Base-by-base conservation (phyloP, 2,888 invertebrate species). In the Xiphydria camelus region DNA sequence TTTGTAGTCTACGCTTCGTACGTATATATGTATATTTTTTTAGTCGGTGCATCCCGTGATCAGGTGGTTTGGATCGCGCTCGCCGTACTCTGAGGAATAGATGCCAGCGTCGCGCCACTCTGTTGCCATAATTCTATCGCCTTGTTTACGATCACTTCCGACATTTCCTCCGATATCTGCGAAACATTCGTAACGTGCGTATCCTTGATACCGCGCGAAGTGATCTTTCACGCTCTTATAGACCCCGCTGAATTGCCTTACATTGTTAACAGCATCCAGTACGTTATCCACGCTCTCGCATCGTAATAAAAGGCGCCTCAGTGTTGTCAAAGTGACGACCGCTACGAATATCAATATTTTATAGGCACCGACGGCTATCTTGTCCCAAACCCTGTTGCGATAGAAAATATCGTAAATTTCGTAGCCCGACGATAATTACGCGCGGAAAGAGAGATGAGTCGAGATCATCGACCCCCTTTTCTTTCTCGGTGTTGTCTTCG, bases 101-200 rank as follows among this genome's bases (percentile, higher is more conserved):
- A 57, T 14, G 57, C 57, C 47, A 79, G 67, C 15, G 78, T 77
- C 48, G 81, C 86, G 44, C 90, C 90, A 70, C 89, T 86, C 67
- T 87, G 87, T 68, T 90, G 90, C 89, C 92, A 91, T 57, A 88
- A 79, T 62, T 92, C 91, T 4, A 93, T 88, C 1, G 91, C 88
- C 76, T 92, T 90, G 66, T 88, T 91, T 0, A 89, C 90, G 48
- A 92, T 87, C 2, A 88, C 83, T 69, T 91, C 92, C 53, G 88
- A 86, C 58, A 83, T 84, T 75, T 93, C 90, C 68, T 89, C 87
- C 3, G 87, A 83, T 56, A 90, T 83, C 89, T 90, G 69, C 33
- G 78, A 78, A 43, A 53, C 45, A 51, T 32, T 18, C 42, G 43
- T 42, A 17, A n/a, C n/a, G n/a, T n/a, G n/a, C n/a, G n/a, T n/a